Evolutionary conservation across 2,888 invertebrate species (phyloP).

Genomic region (Operophtera brumata): DNA sequence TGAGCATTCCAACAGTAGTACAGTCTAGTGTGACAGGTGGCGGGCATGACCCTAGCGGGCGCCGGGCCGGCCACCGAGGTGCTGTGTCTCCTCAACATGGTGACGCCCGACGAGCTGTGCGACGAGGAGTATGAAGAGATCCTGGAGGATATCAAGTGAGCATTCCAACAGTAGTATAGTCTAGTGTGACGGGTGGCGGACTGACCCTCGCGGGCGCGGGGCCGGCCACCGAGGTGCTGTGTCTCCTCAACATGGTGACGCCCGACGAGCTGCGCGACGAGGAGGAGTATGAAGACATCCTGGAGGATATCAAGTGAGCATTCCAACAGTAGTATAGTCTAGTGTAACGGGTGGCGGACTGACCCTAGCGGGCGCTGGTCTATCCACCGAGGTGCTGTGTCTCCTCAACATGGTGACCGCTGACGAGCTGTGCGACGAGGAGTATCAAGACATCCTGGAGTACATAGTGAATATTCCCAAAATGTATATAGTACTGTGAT

Average conservation of each 20-base stretch:
- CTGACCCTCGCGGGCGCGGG: slow-evolving; percentile 95
- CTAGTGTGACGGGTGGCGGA: no score
- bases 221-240: slow-evolving; percentile 95
- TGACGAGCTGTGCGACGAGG: slow-evolving; percentile 95
- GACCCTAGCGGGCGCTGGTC: slow-evolving; percentile 95
- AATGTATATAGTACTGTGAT: no score
- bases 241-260: slow-evolving; percentile 98
- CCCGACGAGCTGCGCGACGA: slow-evolving; percentile 98
- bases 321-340: no score
- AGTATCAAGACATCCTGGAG: no score
- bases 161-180: no score
- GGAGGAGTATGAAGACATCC: slow-evolving; percentile 99
- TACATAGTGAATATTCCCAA: no score
- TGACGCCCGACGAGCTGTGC: slow-evolving; percentile 96
- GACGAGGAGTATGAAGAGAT: slow-evolving; percentile 99
- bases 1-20: no score
- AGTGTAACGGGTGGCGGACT: slow-evolving; percentile 99
- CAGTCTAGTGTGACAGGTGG: no score
- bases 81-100: slow-evolving; percentile 98
- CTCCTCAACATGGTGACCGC: slow-evolving; percentile 99
- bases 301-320: slow-evolving; percentile 94
- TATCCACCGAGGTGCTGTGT: slow-evolving; percentile 96
- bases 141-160: slow-evolving; percentile 93
- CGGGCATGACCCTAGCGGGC: slow-evolving; percentile 94
- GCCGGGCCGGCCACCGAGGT: slow-evolving; percentile 98